A percentile compares a stretch with the other conserved stretches of the same genome.
Evolutionary conservation across 2,888 invertebrate species (phyloP).

Genomic region (Malacosoma neustria): DNA sequence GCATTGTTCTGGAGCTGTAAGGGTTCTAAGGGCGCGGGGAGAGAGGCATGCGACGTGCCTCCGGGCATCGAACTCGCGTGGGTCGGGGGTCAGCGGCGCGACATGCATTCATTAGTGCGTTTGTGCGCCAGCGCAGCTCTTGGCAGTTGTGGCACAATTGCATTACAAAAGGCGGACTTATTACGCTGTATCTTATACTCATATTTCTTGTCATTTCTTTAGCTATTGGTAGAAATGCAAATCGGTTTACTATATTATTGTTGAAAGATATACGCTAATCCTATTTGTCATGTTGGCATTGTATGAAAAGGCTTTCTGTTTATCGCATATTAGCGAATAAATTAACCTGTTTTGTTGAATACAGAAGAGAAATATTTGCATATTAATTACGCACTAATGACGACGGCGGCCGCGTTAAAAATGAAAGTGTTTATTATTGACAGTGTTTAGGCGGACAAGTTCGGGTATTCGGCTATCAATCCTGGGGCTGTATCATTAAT

Average conservation of each 20-base stretch:
- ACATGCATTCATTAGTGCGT: slow-evolving; percentile 61
- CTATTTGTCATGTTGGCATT: too few relatives aligned
- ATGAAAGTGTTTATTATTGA: slow-evolving; percentile 43
- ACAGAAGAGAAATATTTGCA: background rate
- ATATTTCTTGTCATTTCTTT: too few relatives aligned
- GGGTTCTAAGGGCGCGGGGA: slow-evolving; percentile 16
- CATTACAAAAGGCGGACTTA: background rate
- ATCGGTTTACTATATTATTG: too few relatives aligned
- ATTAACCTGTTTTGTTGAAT: too few relatives aligned
- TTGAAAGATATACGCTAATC: too few relatives aligned
- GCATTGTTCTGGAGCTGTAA: slow-evolving; percentile 30
- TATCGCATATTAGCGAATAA: too few relatives aligned
- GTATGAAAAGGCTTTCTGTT: too few relatives aligned
- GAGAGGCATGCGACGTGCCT: slow-evolving; percentile 23
- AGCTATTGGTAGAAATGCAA: too few relatives aligned
- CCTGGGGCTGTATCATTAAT: slow-evolving; percentile 50
- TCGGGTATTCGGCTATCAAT: slow-evolving; percentile 38
- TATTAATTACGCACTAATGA: background rate
- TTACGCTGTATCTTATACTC: too few relatives aligned
- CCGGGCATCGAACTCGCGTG: slow-evolving; percentile 65
- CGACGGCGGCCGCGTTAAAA: slow-evolving; percentile 5
- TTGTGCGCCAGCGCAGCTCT: slow-evolving; percentile 40
- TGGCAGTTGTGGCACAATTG: slow-evolving; percentile 4
- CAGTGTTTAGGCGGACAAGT: slow-evolving; percentile 23
- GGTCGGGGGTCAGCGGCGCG: slow-evolving; percentile 70